phyloP scores from a whole-genome alignment of 2,888 invertebrate species.

The Agrilus biguttatus region DNA sequence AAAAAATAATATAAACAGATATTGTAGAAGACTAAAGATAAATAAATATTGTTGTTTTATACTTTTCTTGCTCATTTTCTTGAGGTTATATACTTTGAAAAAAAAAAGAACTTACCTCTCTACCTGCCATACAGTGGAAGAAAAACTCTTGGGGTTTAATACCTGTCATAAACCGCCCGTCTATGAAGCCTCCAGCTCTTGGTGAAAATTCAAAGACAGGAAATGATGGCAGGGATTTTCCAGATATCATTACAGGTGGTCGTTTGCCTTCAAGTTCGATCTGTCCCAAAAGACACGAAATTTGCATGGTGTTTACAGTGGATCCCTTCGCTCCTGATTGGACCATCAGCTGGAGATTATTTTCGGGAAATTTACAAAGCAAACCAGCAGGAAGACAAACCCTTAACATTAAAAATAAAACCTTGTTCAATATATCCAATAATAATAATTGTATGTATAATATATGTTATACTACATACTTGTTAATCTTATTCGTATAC shows the following conservation, averaged over 20 bases:
- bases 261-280: constrained; percentile 97
- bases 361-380: constrained; percentile 75
- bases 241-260: constrained; percentile 89
- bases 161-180: constrained; percentile 95
- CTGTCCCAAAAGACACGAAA: constrained; percentile 93
- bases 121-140: constrained; percentile 99
- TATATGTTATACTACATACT: too few relatives aligned
- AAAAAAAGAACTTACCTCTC: constrained; percentile 54
- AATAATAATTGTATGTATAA: too few relatives aligned
- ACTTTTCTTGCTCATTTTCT: not conserved
- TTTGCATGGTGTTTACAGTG: constrained; percentile 95
- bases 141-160: constrained; percentile 96
- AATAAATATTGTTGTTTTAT: too few relatives aligned
- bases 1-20: too few relatives aligned
- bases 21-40: too few relatives aligned
- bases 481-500: constrained; percentile 83
- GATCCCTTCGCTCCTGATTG: constrained; percentile 99
- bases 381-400: constrained; percentile 75
- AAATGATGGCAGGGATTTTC: constrained; percentile 86
- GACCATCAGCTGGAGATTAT: constrained; percentile 98
- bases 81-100: too few relatives aligned
- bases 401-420: constrained; percentile 21
- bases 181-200: constrained; percentile 90
- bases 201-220: constrained; percentile 75
- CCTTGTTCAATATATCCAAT: constrained; percentile 10